phyloP scores from a whole-genome alignment of 2,113 vertebrate genomes.

The Vireo altiloquus region DNA sequence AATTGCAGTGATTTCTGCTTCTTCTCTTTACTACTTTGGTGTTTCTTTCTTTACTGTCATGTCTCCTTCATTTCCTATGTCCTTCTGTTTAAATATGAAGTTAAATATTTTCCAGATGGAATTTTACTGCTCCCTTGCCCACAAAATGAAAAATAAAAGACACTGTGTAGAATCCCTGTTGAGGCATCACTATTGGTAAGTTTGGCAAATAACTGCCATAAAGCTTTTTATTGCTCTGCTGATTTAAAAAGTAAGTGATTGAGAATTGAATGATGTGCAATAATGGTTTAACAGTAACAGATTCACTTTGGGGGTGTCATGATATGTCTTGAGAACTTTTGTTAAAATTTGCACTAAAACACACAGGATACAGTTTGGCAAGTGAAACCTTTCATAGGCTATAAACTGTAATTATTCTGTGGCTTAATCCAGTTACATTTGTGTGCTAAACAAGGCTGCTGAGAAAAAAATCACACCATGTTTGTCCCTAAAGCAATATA shows the following conservation, averaged over 20 bases:
- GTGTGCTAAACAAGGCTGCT: not conserved
- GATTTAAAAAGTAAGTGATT: not conserved
- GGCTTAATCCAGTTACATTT: not conserved
- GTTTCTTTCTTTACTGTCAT: not conserved
- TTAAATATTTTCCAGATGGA: constrained; percentile 53
- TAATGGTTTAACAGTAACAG: not conserved
- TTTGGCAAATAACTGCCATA: not conserved
- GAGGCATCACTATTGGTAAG: constrained; percentile 17
- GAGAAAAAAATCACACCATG: not conserved
- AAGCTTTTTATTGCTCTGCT: not conserved
- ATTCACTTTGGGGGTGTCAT: not conserved
- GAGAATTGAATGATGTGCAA: not conserved
- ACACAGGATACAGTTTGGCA: not conserved
- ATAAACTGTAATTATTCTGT: not conserved
- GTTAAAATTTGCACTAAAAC: not conserved
- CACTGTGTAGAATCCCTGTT: not conserved
- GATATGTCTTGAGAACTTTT: not conserved
- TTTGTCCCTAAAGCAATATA: not conserved
- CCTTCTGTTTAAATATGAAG: not conserved
- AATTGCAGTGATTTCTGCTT: not conserved
- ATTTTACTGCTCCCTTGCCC: constrained; percentile 42
- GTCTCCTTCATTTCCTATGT: constrained; percentile 10
- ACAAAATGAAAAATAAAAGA: constrained; percentile 47
- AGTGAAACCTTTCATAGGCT: not conserved
- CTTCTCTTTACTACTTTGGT: not conserved